Base-by-base conservation (phyloP, 1,140 invertebrate species). In the Saccostrea glomerata region DNA sequence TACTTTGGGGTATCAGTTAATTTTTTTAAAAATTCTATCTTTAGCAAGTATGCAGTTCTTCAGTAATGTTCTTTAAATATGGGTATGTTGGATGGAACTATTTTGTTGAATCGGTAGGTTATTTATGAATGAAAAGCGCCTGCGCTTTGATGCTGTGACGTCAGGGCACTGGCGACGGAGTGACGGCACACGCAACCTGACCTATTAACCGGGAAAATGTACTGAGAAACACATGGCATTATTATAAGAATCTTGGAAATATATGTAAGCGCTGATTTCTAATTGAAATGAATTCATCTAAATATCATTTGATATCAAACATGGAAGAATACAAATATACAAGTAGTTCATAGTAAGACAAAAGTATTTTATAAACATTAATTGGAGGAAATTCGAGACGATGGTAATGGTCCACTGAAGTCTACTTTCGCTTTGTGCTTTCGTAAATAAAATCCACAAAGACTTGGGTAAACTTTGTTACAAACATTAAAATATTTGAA, bases 141-240 rank as follows among this genome's bases (percentile, higher is more conserved):
- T 77, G 70, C 70, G 70, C 70, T 77, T 36, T 77, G 82, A 82
- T 55, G 23, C 40, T 84, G 47, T 84, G 82, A 84, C 82, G 82
- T 84, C 82, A 84, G 60, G 82, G 83, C 82, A 90, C 86, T 91
- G 92, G 92, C 92, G 92, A 92, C 92, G 90, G 86, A 88, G 84
- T 85, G 84, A 85, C 84, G 84, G 84, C 84, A 85, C 25, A 60
- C 30, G 56, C 84, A 23, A 60, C 15, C 30, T 60, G 56, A 63
- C 84, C 84, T 56, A 54, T 55, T 55, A 84, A 84, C 82, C 82
- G 70, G 70, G 70, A 77, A 77, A 77, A 77, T 77, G 70, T 30
- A 77, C 70, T 77, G 70, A 77, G 25, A 25, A 66, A 66, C 70
- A 30, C 23, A 25, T 77, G 70, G 70, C 25, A 36, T 36, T 13